A percentile compares a stretch with the other conserved stretches of the same genome.
These are phyloP conservation scores for Prietella phreatophila DNA, from an alignment of 2,113 vertebrate species.

Conservation along the genomic window DNA sequence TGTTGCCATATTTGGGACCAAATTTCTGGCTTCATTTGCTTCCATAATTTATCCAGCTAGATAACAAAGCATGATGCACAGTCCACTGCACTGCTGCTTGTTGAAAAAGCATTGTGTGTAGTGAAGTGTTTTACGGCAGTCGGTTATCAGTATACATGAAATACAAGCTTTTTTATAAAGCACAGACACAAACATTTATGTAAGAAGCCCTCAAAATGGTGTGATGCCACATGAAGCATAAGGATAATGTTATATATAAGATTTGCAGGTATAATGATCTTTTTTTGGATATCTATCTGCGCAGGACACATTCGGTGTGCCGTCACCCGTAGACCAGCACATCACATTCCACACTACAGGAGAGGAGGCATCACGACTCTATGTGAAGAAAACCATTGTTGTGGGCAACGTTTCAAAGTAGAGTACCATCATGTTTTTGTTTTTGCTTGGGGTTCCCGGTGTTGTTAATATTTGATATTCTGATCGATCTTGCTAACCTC, in stretches of 20 bases:
- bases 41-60: neutral
- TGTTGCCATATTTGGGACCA: neutral
- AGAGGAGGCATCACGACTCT: conserved; percentile 89
- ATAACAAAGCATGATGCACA: neutral
- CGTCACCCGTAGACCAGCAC: conserved; percentile 76
- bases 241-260: neutral
- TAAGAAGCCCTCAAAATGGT: neutral
- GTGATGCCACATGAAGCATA: neutral
- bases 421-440: conserved; percentile 13
- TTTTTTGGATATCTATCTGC: conserved; percentile 42
- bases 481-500: neutral
- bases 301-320: conserved; percentile 82
- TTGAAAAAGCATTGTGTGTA: neutral
- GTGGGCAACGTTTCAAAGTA: conserved; percentile 98
- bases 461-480: neutral
- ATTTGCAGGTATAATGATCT: neutral
- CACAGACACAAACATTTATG: neutral
- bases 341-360: conserved; percentile 76
- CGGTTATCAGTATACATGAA: neutral
- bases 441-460: neutral
- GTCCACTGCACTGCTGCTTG: neutral
- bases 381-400: conserved; percentile 97
- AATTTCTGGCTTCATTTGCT: neutral
- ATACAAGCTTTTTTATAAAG: neutral
- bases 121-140: neutral